Base-by-base conservation (phyloP, 1,140 invertebrate species). In the Drosophila bipectinata region DNA sequence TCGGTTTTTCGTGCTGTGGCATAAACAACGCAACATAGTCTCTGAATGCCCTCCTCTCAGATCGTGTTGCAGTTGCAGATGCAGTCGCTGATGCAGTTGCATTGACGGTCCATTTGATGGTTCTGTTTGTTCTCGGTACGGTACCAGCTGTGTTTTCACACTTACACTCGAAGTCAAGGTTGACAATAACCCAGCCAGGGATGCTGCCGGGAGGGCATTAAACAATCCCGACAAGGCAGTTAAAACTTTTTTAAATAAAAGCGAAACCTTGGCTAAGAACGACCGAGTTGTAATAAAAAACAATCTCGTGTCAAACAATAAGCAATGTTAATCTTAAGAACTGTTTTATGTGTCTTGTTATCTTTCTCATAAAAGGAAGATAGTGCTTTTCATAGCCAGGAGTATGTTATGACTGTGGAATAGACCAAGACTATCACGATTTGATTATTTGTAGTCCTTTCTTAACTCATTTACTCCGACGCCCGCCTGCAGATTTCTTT, bases 131-230 rank as follows among this genome's bases (percentile, higher is more conserved):
- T 56, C 61, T 59, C 15, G 37, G 12, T 21, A 60, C 75, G 37
- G 12, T 21, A 60, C 75, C 83, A 87, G 83, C 79, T 87, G 83
- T 72, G 69, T 84, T 67, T 85, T 84, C 63, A 77, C 81, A 68
- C 79, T 57, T 30, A 51, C 71, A 53, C 60, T 72, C 48, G 37
- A 68, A 66, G 53, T 58, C 72, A 75, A 75, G 72, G 71, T 57
- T 75, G 72, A 47, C 53, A 75, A 57, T 47, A 39, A 24, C 44
- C 37, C 18, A 44, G 15, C 39, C 44, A 44, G 63, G 59, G 58
- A 52, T 56, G 59, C 34, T 39, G 39, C 39, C 39, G 51, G 21
- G 21, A 21, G 4, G 7, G 4, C 9, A 21, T 12, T 21, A 34
- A 34, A 34, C 34, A 54, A 39, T 32, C 37, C 37, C 24, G 34